phyloP scores from a whole-genome alignment of 2,888 invertebrate genomes.

The Drosophila leonis region DNA sequence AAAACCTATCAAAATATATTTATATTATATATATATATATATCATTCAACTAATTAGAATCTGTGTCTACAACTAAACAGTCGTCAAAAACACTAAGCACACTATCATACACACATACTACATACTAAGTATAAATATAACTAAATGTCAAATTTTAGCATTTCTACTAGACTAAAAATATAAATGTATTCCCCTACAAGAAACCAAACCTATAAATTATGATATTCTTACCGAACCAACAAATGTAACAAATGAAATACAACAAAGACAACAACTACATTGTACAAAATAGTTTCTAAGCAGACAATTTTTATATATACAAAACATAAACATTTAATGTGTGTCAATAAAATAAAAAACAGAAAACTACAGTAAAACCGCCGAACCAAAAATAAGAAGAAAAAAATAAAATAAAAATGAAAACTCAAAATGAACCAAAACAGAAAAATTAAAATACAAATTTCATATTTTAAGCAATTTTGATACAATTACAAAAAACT shows the following conservation, averaged over 20 bases:
- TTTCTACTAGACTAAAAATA: conserved; percentile 63
- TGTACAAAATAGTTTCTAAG: conserved; percentile 80
- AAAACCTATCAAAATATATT: conserved; percentile 7
- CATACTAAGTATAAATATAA: conserved; percentile 41
- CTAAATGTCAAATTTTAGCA: conserved; percentile 72
- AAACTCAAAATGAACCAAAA: conserved; percentile 15
- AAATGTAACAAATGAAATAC: conserved; percentile 58
- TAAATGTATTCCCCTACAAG: conserved; percentile 32
- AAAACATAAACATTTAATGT: conserved; percentile 18
- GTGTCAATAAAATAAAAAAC: conserved; percentile 55
- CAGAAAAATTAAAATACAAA: conserved; percentile 28
- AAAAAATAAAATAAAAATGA: conserved; percentile 19
- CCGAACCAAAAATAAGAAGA: conserved; percentile 57
- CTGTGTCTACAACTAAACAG: conserved; percentile 66
- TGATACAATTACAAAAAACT: conserved; percentile 59
- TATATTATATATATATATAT: conserved; percentile 21
- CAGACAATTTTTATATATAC: conserved; percentile 65
- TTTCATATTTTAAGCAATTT: conserved; percentile 58
- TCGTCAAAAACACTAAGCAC: conserved; percentile 35
- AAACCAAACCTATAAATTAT: conserved; percentile 19
- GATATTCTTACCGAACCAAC: conserved; percentile 60
- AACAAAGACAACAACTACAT: conserved; percentile 79
- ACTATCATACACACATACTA: conserved; percentile 54
- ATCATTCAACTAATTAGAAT: conserved; percentile 54
- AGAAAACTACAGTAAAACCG: conserved; percentile 41